Evolutionary conservation across 2,888 invertebrate genomes (phyloP), one percentile per base, ranked within the genome.

Genomic region (Cepaea hortensis): DNA sequence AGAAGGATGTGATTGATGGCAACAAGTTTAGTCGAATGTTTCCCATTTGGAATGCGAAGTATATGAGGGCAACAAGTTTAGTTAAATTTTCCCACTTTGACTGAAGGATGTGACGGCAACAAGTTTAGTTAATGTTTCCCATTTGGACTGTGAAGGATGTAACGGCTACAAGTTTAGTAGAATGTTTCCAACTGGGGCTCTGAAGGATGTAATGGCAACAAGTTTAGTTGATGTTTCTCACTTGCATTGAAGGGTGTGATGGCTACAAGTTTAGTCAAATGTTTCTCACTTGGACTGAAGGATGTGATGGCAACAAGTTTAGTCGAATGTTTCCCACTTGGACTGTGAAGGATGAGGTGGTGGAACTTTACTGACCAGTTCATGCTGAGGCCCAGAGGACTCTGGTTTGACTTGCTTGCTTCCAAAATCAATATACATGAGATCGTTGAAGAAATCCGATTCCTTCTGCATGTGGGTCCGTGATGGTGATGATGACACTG

Each of bases 301-400:
- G 9, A 55, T 55, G 55, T 55, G 9, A 55, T 55, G 55, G 9
- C 55, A 55, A 55, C 55, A n/a, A n/a, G 18, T 76, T 85, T 46
- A 81, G 13, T 80, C 81, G 81, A 85, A 85, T 13, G 85, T 85
- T 65, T 85, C 85, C 85, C 85, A 85, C n/a, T 73, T 80, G 48
- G 85, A 15, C 75, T 85, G 85, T 20, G 50, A 18, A 6, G 76
- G 84, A 7, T 20, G 11, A 9, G 77, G 13, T 48, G 65, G 55
- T 48, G 3, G 72, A 11, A 23, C 77, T 11, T 50, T 2, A 18
- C 35, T 61, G n/a, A 55, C 15, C 35, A 46, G 23, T 55, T 85
- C 77, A 15, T 61, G 55, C 35, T 84, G 76, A 65, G 35, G 62
- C 46, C 61, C 62, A n/a, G 23, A 65, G 11, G 75, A 20, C 62